phyloP scores from a whole-genome alignment of 53 echinoderm and acorn worm genomes.

The Astropecten irregularis region DNA sequence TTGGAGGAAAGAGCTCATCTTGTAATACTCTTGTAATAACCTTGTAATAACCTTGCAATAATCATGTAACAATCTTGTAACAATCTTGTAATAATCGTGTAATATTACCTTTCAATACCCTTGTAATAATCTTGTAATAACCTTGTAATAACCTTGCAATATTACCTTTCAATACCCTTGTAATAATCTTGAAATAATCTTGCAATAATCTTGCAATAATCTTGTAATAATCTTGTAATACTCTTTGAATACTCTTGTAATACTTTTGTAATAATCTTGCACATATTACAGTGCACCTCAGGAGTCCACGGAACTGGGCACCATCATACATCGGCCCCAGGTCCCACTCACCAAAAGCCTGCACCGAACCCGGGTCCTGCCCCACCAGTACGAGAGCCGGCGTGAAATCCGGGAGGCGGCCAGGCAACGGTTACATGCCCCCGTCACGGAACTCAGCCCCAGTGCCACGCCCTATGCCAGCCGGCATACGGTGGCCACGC shows the following conservation, averaged over 20 bases:
- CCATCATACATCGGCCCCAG: background rate
- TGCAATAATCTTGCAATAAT: too few species aligned
- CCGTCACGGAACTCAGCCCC: conserved; percentile 68
- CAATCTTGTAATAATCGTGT: too few species aligned
- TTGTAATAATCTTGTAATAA: too few species aligned
- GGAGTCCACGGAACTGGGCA: conserved; percentile 22
- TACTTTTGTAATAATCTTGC: too few species aligned
- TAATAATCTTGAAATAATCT: too few species aligned
- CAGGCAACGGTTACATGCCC: conserved; percentile 68
- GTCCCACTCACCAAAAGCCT: background rate
- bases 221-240: too few species aligned
- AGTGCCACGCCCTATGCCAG: conserved; percentile 23
- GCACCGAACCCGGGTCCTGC: conserved; percentile 52
- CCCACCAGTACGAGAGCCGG: conserved; percentile 68
- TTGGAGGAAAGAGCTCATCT: background rate
- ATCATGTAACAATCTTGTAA: too few species aligned
- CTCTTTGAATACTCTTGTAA: too few species aligned
- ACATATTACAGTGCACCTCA: conserved; percentile 6
- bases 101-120: too few species aligned
- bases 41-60: too few species aligned
- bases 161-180: too few species aligned
- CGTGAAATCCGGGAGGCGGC: conserved; percentile 77
- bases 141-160: too few species aligned
- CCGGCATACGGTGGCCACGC: conserved; percentile 48
- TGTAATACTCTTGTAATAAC: background rate